Percentiles rank a stretch among this genome's conserved stretches.
Conservation (phyloP, 1,140 invertebrate genomes). For the Mizuhopecten yessoensis region DNA sequence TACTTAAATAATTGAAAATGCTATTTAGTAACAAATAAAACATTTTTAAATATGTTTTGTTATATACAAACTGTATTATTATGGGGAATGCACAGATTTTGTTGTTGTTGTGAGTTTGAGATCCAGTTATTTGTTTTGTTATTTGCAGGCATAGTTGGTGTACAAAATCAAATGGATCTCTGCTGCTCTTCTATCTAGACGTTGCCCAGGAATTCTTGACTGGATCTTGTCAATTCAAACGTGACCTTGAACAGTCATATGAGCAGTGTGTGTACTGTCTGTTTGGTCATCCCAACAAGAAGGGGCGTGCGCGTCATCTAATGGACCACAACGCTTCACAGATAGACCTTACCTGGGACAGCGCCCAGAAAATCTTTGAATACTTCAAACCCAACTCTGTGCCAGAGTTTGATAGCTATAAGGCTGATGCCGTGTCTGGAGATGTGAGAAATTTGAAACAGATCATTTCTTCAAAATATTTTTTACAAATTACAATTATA, state of each 20-base stretch:
- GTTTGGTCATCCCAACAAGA: conserved; percentile 93
- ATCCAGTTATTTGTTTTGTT: no score
- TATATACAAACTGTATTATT: no score
- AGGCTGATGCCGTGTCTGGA: conserved; percentile 88
- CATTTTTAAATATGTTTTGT: no score
- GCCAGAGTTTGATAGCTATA: conserved; percentile 93
- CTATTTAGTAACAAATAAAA: no score
- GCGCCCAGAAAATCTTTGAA: conserved; percentile 91
- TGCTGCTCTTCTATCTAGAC: conserved; percentile 91
- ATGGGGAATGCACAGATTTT: no score
- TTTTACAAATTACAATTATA: no score
- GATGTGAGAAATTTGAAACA: conserved; percentile 72
- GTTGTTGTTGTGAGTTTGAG: no score
- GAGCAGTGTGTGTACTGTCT: conserved; percentile 96
- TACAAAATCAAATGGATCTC: conserved; percentile 88
- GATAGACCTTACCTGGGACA: conserved; percentile 90
- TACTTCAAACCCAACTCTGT: conserved; percentile 91
- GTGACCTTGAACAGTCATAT: conserved; percentile 88
- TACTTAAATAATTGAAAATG: no score
- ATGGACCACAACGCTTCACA: conserved; percentile 91
- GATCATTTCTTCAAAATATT: no score
- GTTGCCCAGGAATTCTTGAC: conserved; percentile 87
- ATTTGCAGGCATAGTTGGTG: conserved; percentile 88
- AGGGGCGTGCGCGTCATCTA: conserved; percentile 88
- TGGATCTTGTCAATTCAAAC: conserved; percentile 81